phyloP scores from a whole-genome alignment of 2,888 invertebrate genomes.

The Tipula lateralis region DNA sequence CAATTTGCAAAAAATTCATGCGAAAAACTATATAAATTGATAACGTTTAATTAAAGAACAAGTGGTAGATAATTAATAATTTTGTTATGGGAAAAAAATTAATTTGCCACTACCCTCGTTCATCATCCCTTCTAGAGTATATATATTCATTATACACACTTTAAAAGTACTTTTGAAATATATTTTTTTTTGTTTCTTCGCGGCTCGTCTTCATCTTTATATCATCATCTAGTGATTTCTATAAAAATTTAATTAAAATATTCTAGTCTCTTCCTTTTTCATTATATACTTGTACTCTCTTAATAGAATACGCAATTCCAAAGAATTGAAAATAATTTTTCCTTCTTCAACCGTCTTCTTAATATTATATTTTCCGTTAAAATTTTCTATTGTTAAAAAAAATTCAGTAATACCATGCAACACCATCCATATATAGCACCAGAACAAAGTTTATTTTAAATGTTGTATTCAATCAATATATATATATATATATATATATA shows the following conservation, averaged over 20 bases:
- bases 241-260: constrained; percentile 11
- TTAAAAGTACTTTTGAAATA: constrained; percentile 5
- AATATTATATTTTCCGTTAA: background rate
- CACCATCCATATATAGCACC: background rate
- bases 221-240: background rate
- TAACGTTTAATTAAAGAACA: background rate
- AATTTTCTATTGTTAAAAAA: background rate
- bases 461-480: background rate
- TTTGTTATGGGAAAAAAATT: background rate
- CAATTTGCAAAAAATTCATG: background rate
- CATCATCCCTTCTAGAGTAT: background rate
- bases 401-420: background rate
- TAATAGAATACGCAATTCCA: background rate
- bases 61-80: constrained; percentile 1
- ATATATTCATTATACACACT: background rate
- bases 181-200: background rate
- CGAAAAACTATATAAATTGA: background rate
- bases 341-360: background rate
- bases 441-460: background rate
- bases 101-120: background rate
- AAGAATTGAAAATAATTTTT: background rate
- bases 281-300: background rate
- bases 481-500: too few species aligned
- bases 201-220: background rate
- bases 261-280: background rate